Conservation (phyloP, 2,113 vertebrate genomes). For the Circaetus gallicus region DNA sequence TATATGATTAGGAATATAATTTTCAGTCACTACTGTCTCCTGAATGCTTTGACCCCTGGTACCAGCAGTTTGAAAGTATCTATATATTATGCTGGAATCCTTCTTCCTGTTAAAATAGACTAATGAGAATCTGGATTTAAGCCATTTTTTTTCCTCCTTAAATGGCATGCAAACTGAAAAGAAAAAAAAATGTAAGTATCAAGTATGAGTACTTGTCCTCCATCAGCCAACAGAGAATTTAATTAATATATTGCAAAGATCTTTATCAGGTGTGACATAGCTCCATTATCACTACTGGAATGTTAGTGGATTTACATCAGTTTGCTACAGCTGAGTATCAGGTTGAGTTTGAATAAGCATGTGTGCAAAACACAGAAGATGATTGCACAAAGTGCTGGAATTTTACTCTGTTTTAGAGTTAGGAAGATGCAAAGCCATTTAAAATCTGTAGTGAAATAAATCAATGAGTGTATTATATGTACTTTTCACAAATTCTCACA, state of each 20-base stretch:
- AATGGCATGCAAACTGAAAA: background rate
- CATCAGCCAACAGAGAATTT: background rate
- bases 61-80: background rate
- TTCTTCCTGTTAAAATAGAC: background rate
- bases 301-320: background rate
- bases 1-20: conserved; percentile 47
- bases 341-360: background rate
- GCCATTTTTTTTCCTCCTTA: background rate
- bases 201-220: background rate
- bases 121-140: background rate
- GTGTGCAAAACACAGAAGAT: background rate
- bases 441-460: background rate
- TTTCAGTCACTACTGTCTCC: conserved; percentile 13
- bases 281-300: background rate
- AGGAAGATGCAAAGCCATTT: background rate
- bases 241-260: background rate
- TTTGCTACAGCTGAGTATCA: background rate
- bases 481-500: background rate
- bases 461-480: fast-evolving
- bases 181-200: background rate
- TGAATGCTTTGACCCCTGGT: background rate
- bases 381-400: background rate
- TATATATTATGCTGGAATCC: background rate
- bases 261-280: background rate
- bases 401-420: background rate